Evolutionary conservation across 2,888 invertebrate genomes (phyloP).

Genomic region (Drosophila anomalata): DNA sequence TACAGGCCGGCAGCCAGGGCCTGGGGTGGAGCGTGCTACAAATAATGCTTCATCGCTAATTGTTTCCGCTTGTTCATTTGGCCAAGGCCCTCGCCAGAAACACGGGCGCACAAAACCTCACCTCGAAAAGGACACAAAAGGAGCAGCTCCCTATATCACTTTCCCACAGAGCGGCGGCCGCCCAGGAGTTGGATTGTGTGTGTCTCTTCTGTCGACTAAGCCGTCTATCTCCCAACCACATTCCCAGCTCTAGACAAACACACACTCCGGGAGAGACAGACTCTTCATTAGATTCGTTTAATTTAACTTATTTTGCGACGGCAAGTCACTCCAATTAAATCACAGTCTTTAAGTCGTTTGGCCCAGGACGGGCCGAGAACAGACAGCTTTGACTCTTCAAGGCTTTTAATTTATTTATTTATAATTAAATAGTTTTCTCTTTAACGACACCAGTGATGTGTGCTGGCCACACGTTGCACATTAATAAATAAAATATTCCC

Average conservation of each 20-base stretch:
- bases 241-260: conserved; percentile 25
- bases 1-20: conserved; percentile 47
- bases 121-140: conserved; percentile 35
- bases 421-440: conserved; percentile 42
- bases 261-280: conserved; percentile 15
- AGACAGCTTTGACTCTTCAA: conserved; percentile 6
- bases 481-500: not conserved
- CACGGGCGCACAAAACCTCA: conserved; percentile 17
- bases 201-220: conserved; percentile 44
- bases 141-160: conserved; percentile 48
- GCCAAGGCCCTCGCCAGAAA: conserved; percentile 22
- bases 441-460: not conserved
- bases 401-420: conserved; percentile 24
- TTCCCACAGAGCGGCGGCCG: conserved; percentile 21
- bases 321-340: conserved; percentile 55
- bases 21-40: conserved; percentile 62
- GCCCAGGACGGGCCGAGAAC: conserved; percentile 19
- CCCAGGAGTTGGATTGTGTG: conserved; percentile 41
- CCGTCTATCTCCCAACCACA: conserved; percentile 64
- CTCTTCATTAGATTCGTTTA: conserved; percentile 77
- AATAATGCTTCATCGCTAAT: conserved; percentile 67
- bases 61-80: conserved; percentile 67
- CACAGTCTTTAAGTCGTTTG: conserved; percentile 44
- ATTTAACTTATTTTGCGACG: conserved; percentile 68
- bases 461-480: not conserved